These are phyloP conservation scores for Megalurothrips usitatus DNA, from an alignment of 2,888 invertebrate genomes.

Conservation along the genomic window DNA sequence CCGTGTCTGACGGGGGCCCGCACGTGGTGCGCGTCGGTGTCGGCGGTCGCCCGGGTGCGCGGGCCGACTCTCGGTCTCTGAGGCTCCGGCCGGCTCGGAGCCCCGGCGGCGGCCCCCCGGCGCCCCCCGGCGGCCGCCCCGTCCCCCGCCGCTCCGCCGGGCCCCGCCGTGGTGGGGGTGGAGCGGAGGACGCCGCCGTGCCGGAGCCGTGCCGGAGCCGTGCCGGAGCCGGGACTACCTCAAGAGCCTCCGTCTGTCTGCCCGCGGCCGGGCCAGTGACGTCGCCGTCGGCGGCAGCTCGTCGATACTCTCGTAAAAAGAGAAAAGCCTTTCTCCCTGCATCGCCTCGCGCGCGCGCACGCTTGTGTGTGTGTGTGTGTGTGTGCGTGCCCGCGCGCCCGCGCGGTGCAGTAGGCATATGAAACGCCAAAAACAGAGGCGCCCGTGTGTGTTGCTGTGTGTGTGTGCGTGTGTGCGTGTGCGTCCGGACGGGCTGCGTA, in stretches of 20 bases:
- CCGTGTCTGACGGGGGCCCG: neutral
- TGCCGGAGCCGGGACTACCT: neutral
- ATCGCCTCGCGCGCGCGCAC: neutral
- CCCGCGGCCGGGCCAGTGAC: neutral
- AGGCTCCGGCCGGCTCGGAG: neutral
- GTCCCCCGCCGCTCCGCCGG: neutral
- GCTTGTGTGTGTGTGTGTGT: no score
- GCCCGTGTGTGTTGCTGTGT: no score
- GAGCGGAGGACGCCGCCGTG: neutral
- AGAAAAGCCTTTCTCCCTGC: constrained; percentile 14
- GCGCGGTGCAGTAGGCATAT: no score
- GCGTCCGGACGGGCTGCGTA: no score
- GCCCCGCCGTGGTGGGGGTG: neutral
- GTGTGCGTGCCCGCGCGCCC: no score
- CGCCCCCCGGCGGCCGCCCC: neutral
- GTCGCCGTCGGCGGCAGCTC: neutral
- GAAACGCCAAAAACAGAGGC: no score
- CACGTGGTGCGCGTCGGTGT: neutral
- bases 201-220: no score
- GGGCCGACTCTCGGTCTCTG: neutral
- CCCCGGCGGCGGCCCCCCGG: neutral
- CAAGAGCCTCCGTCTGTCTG: neutral
- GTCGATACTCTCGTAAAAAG: constrained; percentile 25
- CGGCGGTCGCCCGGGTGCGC: neutral
- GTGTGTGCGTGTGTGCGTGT: no score